These are phyloP conservation scores for Chaetura pelagica DNA, from an alignment of 2,113 vertebrate species.

Conservation along the genomic window DNA sequence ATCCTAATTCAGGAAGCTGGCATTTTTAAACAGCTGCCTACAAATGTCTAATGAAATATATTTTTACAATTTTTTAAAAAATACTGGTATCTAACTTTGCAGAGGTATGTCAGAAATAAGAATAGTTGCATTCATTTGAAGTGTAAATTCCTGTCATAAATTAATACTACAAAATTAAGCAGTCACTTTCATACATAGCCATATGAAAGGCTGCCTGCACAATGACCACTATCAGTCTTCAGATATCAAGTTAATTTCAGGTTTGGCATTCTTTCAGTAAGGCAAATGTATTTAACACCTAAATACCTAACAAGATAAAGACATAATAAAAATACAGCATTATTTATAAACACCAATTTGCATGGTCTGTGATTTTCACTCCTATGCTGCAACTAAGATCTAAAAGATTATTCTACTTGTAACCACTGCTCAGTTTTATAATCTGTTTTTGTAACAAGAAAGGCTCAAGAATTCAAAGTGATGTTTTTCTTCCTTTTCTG, in stretches of 20 bases:
- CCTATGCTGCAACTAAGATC: background rate
- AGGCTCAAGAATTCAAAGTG: background rate
- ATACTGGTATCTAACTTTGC: background rate
- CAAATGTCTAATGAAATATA: background rate
- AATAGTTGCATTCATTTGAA: background rate
- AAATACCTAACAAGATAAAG: background rate
- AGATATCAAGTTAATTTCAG: background rate
- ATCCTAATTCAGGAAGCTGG: background rate
- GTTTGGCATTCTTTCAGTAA: background rate
- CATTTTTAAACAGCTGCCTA: background rate
- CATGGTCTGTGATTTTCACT: background rate
- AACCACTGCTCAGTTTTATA: background rate
- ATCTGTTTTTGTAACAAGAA: background rate
- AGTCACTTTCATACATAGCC: background rate
- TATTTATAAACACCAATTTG: background rate
- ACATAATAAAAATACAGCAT: background rate
- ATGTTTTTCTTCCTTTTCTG: background rate
- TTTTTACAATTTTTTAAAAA: background rate
- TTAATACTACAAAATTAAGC: constrained; percentile 13
- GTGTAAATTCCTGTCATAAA: background rate
- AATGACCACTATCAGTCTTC: background rate
- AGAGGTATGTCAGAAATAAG: background rate
- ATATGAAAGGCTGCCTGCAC: background rate
- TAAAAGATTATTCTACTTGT: background rate
- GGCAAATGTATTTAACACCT: background rate